phyloP scores from a whole-genome alignment of 2,113 vertebrate genomes.

The Chrysemys picta region DNA sequence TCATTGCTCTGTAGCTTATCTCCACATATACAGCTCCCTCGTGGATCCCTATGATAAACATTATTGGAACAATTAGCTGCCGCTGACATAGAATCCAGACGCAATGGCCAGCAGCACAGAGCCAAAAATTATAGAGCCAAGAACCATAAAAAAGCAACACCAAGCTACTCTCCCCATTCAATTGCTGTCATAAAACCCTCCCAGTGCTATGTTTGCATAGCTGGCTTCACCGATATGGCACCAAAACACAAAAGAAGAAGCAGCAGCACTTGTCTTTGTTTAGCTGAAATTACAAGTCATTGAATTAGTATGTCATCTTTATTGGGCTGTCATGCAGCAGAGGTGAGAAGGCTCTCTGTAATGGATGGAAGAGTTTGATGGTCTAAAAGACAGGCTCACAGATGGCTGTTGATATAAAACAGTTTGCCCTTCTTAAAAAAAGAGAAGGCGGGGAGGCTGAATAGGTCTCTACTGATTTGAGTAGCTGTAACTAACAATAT shows the following conservation, averaged over 20 bases:
- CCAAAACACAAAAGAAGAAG: constrained; percentile 83
- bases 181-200: constrained; percentile 85
- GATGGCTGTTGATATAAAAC: constrained; percentile 85
- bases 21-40: constrained; percentile 89
- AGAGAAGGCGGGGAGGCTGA: not conserved
- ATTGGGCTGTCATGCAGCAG: constrained; percentile 84
- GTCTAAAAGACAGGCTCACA: constrained; percentile 84
- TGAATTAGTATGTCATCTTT: constrained; percentile 94
- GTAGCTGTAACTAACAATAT: constrained; percentile 63
- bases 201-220: constrained; percentile 86
- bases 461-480: constrained; percentile 66
- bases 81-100: constrained; percentile 86
- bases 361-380: constrained; percentile 88
- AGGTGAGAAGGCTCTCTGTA: constrained; percentile 83
- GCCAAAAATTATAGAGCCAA: constrained; percentile 86
- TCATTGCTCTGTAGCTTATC: constrained; percentile 88
- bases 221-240: constrained; percentile 87
- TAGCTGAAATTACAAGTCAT: constrained; percentile 89
- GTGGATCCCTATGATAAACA: constrained; percentile 89
- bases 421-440: constrained; percentile 65
- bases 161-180: constrained; percentile 83
- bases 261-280: constrained; percentile 85
- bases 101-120: constrained; percentile 78
- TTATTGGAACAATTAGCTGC: constrained; percentile 90
- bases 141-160: constrained; percentile 84